Base-by-base conservation (phyloP, 2,888 invertebrate species). In the Orthosia gothica region DNA sequence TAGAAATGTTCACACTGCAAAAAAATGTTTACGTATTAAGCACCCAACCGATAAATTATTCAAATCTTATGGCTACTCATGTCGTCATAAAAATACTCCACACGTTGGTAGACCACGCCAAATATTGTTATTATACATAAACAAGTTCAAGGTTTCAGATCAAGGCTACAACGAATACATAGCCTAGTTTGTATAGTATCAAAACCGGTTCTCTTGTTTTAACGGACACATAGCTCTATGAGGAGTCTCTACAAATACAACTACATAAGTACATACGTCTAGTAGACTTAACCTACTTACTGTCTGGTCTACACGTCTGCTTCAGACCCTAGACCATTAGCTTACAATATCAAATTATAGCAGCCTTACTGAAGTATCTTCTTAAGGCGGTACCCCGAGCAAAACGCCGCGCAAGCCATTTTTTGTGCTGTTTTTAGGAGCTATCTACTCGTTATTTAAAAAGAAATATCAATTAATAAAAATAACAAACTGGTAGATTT, bases 141-240 rank as follows among this genome's bases (percentile, higher is more conserved):
- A 81, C 74, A 81, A 81, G 81, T 81, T 81, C 81, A 81, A 81
- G 80, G 83, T 20, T 70, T 52, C 32, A 20, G 13, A 52, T 70
- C 82, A 82, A 82, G 80, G 77, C 7, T 73, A 15, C 40, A 61
- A 54, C 40, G 11, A n/a, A 69, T 73, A 83, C 23, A n/a, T 69
- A 75, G 69, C 54, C 63, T 32, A 26, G 52, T 54, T 26, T 12
- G n/a, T 55, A 40, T 20, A 47, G 45, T 65, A 47, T 61, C 11
- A 15, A 3, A 80, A 80, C 83, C 83, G 72, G 80, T 80, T 80
- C 15, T 9, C 67, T 47, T 65, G 18, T 54, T 79, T 50, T 54
- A 50, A 59, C 18, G 16, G 13, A 18, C 47, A 32, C 54, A 49
- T 16, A 52, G 47, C 50, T 58, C 12, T 63, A 5, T 16, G 20